These are phyloP conservation scores for Latrodectus hesperus DNA, from an alignment of 2,888 invertebrate species.

Conservation along the genomic window DNA sequence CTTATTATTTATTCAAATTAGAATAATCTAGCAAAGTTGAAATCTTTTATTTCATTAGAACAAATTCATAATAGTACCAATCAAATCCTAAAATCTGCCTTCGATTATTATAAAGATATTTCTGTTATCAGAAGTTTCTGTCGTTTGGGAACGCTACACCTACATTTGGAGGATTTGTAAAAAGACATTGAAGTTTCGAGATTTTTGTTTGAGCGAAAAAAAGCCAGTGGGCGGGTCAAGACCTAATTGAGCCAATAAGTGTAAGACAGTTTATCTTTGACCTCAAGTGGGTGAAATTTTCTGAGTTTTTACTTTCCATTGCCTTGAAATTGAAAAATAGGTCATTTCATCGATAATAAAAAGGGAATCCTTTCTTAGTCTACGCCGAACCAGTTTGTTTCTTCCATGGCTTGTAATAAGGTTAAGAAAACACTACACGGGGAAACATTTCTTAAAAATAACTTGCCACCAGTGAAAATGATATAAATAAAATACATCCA, in stretches of 20 bases:
- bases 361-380: slow-evolving; percentile 55
- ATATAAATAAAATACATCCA: too few relatives aligned
- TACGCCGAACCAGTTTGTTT: slow-evolving; percentile 48
- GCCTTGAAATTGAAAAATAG: slow-evolving; percentile 62
- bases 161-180: too few relatives aligned
- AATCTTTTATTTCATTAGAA: too few relatives aligned
- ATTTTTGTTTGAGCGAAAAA: not conserved
- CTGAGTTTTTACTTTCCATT: slow-evolving; percentile 60
- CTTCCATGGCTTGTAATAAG: slow-evolving; percentile 42
- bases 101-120: too few relatives aligned
- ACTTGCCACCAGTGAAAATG: too few relatives aligned
- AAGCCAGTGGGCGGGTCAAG: not conserved
- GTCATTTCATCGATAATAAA: slow-evolving; percentile 52
- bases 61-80: too few relatives aligned
- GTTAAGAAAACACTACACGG: slow-evolving; percentile 51
- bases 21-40: too few relatives aligned
- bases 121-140: too few relatives aligned
- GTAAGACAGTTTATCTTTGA: not conserved
- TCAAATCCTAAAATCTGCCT: too few relatives aligned
- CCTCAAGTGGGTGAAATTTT: not conserved
- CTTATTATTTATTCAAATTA: too few relatives aligned
- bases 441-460: slow-evolving; percentile 11
- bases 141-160: too few relatives aligned
- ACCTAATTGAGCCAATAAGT: not conserved
- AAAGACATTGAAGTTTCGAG: not conserved